Base-by-base conservation (phyloP, 2,888 invertebrate species). In the Phortica magna region DNA sequence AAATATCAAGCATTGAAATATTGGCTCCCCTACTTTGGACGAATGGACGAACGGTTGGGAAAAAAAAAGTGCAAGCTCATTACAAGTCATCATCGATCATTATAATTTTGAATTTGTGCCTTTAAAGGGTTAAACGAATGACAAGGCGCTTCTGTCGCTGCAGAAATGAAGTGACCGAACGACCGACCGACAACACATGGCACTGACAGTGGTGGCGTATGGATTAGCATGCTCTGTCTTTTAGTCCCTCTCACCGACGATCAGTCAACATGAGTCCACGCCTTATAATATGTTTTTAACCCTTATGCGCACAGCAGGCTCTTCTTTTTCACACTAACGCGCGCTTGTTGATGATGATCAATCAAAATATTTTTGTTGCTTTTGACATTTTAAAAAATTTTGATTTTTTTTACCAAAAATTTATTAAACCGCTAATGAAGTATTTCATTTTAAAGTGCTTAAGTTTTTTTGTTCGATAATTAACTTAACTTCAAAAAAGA, bases 51-150 rank as follows among this genome's bases (percentile, higher is more conserved):
- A 3, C 53, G 12, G 19, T 19, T 7, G 61, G 39, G 42, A 42
- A 10, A 41, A 7, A 74, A 72, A 84, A 85, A 81, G 57, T 86
- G 86, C 84, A 84, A 76, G 78, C 80, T 84, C 83, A 85, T 83
- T 77, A 74, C 31, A 73, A 67, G 76, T 64, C 42, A 81, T 77
- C 85, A 85, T 85, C 85, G 85, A 85, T 85, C 84, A 85, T 79
- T 71, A 71, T 19, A 55, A 71, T 55, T 53, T 55, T 55, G 70
- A 55, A 55, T n/a, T 41, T 59, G 1, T 59, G 42, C 67, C 41
- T 39, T 55, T 17, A 55, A 53, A 55, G 7, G 55, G 31, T 22
- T 39, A 71, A 42, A 55, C 31, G 70, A 53, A 39, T 48, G 48
- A 7, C 22, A 53, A 10, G 12, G 65, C 41, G 61, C 19, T 61